Evolutionary conservation across 2,113 vertebrate species (phyloP).

Genomic region (Aphelocoma coerulescens): DNA sequence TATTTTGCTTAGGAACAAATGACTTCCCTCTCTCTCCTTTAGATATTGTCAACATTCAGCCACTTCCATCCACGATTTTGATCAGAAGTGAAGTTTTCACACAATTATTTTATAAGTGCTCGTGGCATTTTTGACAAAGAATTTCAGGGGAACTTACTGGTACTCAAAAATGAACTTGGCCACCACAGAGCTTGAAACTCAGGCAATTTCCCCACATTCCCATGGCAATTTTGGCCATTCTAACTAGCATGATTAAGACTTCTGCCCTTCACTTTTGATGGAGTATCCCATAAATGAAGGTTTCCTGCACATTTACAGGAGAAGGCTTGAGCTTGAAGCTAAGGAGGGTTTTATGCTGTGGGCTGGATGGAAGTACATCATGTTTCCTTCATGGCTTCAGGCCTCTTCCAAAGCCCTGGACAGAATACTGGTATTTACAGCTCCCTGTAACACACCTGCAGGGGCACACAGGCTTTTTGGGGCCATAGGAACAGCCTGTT

Average conservation of each 20-base stretch:
- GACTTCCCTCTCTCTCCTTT: neutral
- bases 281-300: neutral
- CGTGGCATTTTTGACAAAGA: neutral
- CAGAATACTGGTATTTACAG: neutral
- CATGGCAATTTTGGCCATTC: neutral
- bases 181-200: neutral
- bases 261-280: neutral
- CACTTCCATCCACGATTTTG: neutral
- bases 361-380: neutral
- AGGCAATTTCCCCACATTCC: neutral
- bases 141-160: neutral
- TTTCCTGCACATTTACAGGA: neutral
- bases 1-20: neutral
- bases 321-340: neutral
- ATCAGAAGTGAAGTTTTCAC: neutral
- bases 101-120: neutral
- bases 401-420: neutral
- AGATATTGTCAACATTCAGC: neutral
- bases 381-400: neutral
- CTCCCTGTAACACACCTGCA: neutral
- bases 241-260: neutral
- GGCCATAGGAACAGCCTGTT: neutral
- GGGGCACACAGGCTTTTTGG: neutral
- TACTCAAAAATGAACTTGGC: neutral
- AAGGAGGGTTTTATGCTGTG: neutral